Conservation (phyloP, 92 coral and sea anemone genomes). For the Epizoanthus ramosus region DNA sequence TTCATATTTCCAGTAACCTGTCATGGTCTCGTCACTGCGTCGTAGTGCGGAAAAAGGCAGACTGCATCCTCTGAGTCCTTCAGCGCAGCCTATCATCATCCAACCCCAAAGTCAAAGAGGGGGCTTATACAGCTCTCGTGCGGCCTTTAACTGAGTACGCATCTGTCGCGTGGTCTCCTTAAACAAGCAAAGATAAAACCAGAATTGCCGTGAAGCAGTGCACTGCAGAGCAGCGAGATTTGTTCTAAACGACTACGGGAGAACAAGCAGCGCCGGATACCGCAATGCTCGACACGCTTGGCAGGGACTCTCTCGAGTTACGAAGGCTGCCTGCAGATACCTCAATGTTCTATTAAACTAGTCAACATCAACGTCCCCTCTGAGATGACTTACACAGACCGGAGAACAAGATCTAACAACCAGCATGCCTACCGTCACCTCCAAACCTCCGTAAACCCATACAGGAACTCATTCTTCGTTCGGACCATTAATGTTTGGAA, state of each 20-base stretch:
- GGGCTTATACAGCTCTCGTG: not conserved
- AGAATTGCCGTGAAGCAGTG: not conserved
- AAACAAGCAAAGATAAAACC: not conserved
- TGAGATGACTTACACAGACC: not conserved
- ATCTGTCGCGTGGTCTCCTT: constrained; percentile 8
- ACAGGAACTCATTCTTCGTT: too few species aligned
- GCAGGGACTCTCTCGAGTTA: not conserved
- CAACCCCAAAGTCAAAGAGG: not conserved
- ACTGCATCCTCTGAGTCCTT: constrained; percentile 8
- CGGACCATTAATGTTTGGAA: too few species aligned
- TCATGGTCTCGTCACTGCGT: constrained; percentile 32
- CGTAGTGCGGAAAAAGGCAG: constrained; percentile 17
- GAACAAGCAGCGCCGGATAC: constrained; percentile 31
- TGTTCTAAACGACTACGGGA: not conserved
- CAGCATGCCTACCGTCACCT: too few species aligned
- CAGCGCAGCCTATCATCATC: constrained; percentile 30
- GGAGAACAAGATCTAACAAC: not conserved
- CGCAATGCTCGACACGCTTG: not conserved
- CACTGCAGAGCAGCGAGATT: not conserved
- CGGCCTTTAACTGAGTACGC: constrained; percentile 2
- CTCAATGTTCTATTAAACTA: not conserved
- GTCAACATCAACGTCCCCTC: not conserved
- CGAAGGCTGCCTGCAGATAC: too few species aligned
- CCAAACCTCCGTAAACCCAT: too few species aligned
- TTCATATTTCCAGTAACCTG: not conserved